Evolutionary conservation across 2,888 invertebrate species (phyloP), one percentile per base, ranked within the genome.

Genomic region (Lottia scabra): DNA sequence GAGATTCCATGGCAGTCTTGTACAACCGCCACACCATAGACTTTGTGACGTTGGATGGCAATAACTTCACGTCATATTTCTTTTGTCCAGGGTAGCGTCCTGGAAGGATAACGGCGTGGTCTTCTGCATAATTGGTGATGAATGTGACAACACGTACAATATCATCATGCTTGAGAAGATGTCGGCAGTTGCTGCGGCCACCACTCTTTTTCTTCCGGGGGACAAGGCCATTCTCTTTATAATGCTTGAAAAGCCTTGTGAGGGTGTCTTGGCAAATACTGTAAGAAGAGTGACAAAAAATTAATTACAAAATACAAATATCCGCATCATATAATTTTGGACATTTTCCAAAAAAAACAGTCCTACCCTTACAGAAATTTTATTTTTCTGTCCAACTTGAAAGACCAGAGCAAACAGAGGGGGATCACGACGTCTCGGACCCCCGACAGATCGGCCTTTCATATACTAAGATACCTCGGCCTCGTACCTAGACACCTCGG

Each of bases 41-140:
- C 70, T 70, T 70, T 4, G 38, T 64, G 26, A 23, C 19, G 12
- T 19, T 26, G 13, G 70, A 65, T n/a, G 70, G 70, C 23, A 70
- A 19, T 4, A 70, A 44, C 38, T 65, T 26, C 16, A 70, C 19
- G 45, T 70, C 70, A 65, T 70, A 64, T 13, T 65, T 65, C 43
- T 70, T 70, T 30, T 65, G 64, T 3, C 70, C 70, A 71, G 62
- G 67, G 10, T 67, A 30, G 15, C 62, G 46, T 26, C 71, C 67
- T 19, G 71, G 71, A 12, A 71, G 63, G 12, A 46, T 19, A 15
- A 71, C 26, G 44, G 66, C 71, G 19, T 71, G 66, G 6, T 56
- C 48, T 23, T 71, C 71, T 0, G 64, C 73, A 66, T 63, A 75
- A 27, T 74, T 72, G 30, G 27, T 62, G 38, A 65, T 66, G 30